Percentiles rank a stretch among this genome's conserved stretches.
phyloP scores from a whole-genome alignment of 2,797 vertebrate genomes.

The Paedocypris micromegethes region DNA sequence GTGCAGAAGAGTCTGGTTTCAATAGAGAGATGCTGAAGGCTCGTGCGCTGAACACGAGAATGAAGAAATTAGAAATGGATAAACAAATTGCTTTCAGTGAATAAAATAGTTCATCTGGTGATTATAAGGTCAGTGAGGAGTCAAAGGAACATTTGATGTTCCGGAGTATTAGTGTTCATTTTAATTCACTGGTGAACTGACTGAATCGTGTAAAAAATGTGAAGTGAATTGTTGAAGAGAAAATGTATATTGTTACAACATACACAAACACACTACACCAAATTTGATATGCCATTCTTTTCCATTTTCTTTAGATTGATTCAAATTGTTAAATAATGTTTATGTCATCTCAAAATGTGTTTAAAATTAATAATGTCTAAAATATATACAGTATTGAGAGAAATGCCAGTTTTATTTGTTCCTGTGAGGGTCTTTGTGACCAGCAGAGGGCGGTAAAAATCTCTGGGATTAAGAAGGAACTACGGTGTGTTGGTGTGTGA shows the following conservation, averaged over 20 bases:
- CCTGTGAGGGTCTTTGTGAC: not conserved
- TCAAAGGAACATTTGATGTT: slow-evolving; percentile 36
- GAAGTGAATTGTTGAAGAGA: not conserved
- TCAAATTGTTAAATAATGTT: too few relatives aligned
- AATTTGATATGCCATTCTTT: too few relatives aligned
- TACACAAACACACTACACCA: too few relatives aligned
- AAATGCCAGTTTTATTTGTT: too few relatives aligned
- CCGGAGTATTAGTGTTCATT: slow-evolving; percentile 14
- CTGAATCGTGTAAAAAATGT: not conserved
- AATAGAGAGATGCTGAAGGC: slow-evolving; percentile 30
- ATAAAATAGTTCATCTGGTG: slow-evolving; percentile 34
- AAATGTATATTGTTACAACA: too few relatives aligned
- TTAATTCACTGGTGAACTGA: slow-evolving; percentile 15
- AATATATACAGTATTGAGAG: too few relatives aligned
- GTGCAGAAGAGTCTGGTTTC: slow-evolving; percentile 37
- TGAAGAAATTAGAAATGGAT: slow-evolving; percentile 32
- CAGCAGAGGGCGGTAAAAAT: slow-evolving; percentile 29
- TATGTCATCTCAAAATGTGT: too few relatives aligned
- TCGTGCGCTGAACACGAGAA: slow-evolving; percentile 3
- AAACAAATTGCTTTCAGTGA: slow-evolving; percentile 36
- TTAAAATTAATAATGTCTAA: too few relatives aligned
- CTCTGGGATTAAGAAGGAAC: slow-evolving; percentile 1
- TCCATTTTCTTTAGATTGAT: too few relatives aligned
- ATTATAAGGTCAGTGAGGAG: slow-evolving; percentile 34
- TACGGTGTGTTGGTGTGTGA: not conserved